Percentiles rank a stretch among this genome's conserved stretches.
phyloP scores from a whole-genome alignment of 2,888 invertebrate species.

The Epiblema foenella region DNA sequence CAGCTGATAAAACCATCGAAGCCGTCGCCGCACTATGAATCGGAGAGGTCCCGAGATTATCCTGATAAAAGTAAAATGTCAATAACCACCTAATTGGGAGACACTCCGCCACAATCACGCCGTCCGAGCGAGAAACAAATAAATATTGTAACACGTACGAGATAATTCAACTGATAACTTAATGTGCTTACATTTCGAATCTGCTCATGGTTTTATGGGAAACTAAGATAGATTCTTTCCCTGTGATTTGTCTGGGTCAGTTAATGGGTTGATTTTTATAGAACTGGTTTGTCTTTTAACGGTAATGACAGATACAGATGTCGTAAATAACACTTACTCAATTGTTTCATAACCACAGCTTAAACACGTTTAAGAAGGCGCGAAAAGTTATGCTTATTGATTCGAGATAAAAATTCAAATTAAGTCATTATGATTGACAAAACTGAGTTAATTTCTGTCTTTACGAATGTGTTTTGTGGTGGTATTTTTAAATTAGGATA shows the following conservation, averaged over 20 bases:
- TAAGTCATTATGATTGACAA: constrained; percentile 14
- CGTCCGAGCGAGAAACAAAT: constrained; percentile 80
- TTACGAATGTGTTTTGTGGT: too few species aligned
- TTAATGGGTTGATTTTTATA: constrained; percentile 44
- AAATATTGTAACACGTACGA: constrained; percentile 82
- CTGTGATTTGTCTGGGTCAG: constrained; percentile 40
- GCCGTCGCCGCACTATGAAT: constrained; percentile 65
- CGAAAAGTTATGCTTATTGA: constrained; percentile 24
- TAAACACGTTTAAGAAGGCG: constrained; percentile 16
- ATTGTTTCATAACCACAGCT: constrained; percentile 32
- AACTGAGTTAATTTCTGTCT: background rate
- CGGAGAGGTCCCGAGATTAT: constrained; percentile 73
- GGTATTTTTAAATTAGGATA: too few species aligned
- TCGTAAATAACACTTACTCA: constrained; percentile 35
- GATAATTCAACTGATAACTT: constrained; percentile 82
- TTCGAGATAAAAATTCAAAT: constrained; percentile 27
- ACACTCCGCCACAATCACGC: constrained; percentile 75
- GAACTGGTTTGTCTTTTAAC: constrained; percentile 42
- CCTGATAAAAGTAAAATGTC: constrained; percentile 83
- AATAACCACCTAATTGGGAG: constrained; percentile 85
- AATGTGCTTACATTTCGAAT: constrained; percentile 84
- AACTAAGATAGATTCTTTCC: constrained; percentile 65
- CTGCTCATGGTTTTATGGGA: constrained; percentile 84
- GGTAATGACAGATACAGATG: background rate
- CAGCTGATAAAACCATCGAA: background rate